Evolutionary conservation across 2,797 vertebrate species (phyloP), one percentile per base, ranked within the genome.

Genomic region (Eulemur rubriventer): DNA sequence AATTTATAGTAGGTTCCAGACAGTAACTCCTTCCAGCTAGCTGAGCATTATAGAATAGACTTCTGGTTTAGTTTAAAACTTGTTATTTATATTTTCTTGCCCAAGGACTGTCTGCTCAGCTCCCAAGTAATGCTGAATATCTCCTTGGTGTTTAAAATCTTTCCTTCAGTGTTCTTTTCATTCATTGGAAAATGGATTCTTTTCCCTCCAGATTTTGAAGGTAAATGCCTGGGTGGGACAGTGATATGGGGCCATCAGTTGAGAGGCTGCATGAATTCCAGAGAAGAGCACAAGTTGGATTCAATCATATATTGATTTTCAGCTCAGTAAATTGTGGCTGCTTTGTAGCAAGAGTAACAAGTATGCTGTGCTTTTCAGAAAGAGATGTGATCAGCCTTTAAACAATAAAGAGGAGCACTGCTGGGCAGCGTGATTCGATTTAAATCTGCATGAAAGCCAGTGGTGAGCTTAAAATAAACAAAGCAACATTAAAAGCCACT

Each of bases 261-360:
- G 87, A 57, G 76, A 93, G 72, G 38, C 76, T 90, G 6, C 94
- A 92, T 94, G 96, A 96, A 97, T 98, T 96, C 91, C 70, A 92
- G 94, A 94, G 95, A 96, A 46, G 57, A 96, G 83, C 76, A 79
- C 7, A 86, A 95, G 95, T 92, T 98, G 88, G 88, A 97, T 98
- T 97, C 96, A 97, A 97, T 97, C 96, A 96, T 63, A 83, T 97
- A 98, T 97, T 98, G 98, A 98, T 98, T 97, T 97, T 96, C 88
- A 94, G 95, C 94, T 80, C 84, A 86, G 97, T 92, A 97, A 97
- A 97, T 97, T 96, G 92, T 92, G 87, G 93, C 84, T 93, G 96
- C 78, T 96, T 95, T 24, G 0, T 96, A 93, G 95, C 81, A 84
- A 97, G 94, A 89, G 87, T 97, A 97, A 95, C 96, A 96, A 96